Evolutionary conservation across 2,797 vertebrate genomes (phyloP).

Genomic region (Cossypha niveicapilla): DNA sequence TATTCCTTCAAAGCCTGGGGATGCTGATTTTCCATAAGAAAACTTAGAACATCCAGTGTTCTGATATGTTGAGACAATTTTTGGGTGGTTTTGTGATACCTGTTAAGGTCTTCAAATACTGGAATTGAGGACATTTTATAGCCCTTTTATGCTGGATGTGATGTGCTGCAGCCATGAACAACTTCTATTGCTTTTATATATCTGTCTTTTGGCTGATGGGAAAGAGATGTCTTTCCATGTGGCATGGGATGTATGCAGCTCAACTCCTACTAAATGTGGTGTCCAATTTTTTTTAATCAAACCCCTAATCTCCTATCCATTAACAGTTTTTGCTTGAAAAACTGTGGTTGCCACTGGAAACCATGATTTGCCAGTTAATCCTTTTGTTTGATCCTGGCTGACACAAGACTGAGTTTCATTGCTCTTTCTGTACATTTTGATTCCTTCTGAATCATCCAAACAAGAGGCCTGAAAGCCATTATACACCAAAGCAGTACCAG

Average conservation of each 20-base stretch:
- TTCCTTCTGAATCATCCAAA: slow-evolving; percentile 7
- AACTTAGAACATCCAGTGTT: neutral
- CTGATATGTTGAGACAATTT: neutral
- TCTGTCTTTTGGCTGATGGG: neutral
- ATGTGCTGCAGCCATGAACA: neutral
- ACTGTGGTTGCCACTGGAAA: neutral
- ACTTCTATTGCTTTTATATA: neutral
- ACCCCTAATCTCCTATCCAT: neutral
- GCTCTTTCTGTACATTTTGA: neutral
- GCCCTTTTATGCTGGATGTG: neutral
- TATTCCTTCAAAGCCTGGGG: neutral
- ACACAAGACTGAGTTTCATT: neutral
- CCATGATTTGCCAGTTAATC: neutral
- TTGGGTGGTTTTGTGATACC: neutral
- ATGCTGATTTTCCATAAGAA: neutral
- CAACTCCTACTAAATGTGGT: neutral
- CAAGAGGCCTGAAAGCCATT: neutral
- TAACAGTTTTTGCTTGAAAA: neutral
- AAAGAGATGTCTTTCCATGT: neutral
- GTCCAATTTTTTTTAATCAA: neutral
- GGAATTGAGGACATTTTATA: neutral
- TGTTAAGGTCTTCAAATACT: neutral
- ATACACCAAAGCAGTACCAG: neutral
- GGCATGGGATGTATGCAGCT: neutral
- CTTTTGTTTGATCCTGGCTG: neutral